phyloP scores from a whole-genome alignment of 2,797 vertebrate species.

The Hafferia zeledoni region DNA sequence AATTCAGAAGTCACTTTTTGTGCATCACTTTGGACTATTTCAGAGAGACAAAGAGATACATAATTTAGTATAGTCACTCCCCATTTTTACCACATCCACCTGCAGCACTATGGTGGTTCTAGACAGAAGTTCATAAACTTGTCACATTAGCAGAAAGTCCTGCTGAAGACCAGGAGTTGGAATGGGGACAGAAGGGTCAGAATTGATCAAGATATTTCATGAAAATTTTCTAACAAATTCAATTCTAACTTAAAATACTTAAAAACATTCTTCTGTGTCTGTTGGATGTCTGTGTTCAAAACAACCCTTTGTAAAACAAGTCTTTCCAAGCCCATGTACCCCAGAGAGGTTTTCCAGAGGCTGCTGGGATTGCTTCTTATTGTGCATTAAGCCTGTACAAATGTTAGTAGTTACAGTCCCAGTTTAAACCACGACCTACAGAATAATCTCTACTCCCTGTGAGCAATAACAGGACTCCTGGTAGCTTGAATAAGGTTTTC shows the following conservation, averaged over 20 bases:
- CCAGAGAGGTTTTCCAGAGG: background rate
- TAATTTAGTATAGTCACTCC: background rate
- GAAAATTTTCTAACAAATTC: background rate
- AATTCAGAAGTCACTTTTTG: background rate
- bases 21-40: background rate
- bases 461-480: background rate
- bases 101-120: background rate
- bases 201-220: background rate
- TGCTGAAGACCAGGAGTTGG: background rate
- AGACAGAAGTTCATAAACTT: background rate
- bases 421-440: background rate
- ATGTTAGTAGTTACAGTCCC: background rate
- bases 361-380: background rate
- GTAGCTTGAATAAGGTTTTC: background rate
- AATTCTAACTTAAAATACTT: background rate
- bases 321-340: background rate
- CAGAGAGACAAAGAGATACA: background rate
- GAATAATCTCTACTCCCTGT: background rate
- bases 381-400: background rate
- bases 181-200: fast-evolving
- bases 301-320: background rate
- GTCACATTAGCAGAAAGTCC: background rate
- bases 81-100: background rate
- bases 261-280: background rate
- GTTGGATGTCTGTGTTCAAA: background rate